phyloP scores from a whole-genome alignment of 2,113 vertebrate species.

The Varanus salvator region DNA sequence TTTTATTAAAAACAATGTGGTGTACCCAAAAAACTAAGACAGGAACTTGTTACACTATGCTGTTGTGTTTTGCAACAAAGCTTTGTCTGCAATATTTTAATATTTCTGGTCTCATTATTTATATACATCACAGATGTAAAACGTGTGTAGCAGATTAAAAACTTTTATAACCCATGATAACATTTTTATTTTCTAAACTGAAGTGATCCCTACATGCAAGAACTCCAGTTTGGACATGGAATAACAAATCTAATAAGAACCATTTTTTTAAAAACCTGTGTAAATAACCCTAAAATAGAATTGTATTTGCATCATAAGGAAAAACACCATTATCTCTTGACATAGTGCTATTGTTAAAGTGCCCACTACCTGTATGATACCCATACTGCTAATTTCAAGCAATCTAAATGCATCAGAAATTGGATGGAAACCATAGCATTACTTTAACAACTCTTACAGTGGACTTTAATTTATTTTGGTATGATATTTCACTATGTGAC shows the following conservation, averaged over 20 bases:
- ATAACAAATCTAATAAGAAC: conserved; percentile 6
- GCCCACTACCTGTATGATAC: not conserved
- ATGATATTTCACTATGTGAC: not conserved
- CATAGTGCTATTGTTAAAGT: not conserved
- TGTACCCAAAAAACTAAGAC: conserved; percentile 14
- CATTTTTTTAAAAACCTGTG: not conserved
- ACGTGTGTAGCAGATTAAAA: not conserved
- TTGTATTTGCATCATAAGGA: not conserved
- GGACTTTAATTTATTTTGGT: not conserved
- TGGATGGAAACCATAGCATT: not conserved
- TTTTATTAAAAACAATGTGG: conserved; percentile 10
- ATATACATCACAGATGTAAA: not conserved
- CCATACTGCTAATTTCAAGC: not conserved
- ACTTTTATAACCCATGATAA: not conserved
- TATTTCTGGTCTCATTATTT: not conserved
- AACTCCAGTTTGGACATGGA: not conserved
- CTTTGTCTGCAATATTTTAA: not conserved
- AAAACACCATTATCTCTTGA: not conserved
- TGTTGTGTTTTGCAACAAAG: not conserved
- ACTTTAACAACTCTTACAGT: not conserved
- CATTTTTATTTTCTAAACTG: not conserved
- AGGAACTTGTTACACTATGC: not conserved
- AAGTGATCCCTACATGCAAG: not conserved
- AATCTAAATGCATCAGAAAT: not conserved
- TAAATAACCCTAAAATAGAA: conserved; percentile 2